phyloP scores from a whole-genome alignment of 2,113 vertebrate genomes.

The Saccopteryx leptura region DNA sequence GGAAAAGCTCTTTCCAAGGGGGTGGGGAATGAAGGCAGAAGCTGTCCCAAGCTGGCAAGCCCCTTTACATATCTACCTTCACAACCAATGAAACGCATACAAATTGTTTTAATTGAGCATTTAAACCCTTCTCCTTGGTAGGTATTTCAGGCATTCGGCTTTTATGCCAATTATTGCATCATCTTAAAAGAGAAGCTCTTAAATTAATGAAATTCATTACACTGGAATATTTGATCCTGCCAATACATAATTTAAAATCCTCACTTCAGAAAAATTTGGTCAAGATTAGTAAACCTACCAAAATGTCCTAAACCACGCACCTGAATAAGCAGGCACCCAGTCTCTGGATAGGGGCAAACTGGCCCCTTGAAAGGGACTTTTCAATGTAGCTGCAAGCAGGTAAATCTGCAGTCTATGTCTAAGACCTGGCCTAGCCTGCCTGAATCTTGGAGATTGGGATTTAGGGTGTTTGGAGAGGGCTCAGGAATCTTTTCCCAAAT shows the following conservation, averaged over 20 bases:
- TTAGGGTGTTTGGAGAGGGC: not conserved
- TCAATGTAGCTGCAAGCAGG: not conserved
- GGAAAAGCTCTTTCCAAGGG: not conserved
- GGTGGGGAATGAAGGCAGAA: not conserved
- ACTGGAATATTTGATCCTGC: constrained; percentile 76
- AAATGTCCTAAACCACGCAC: not conserved
- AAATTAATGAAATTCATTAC: constrained; percentile 82
- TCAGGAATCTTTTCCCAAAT: not conserved
- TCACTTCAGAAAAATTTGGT: constrained; percentile 67
- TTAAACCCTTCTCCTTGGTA: constrained; percentile 68
- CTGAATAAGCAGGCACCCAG: not conserved
- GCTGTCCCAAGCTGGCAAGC: not conserved
- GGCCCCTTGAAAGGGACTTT: not conserved
- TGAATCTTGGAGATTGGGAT: not conserved
- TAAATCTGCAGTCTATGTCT: not conserved
- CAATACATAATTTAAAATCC: constrained; percentile 66
- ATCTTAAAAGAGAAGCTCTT: constrained; percentile 81
- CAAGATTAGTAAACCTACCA: not conserved
- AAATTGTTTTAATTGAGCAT: constrained; percentile 77
- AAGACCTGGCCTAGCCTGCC: not conserved
- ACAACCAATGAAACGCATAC: constrained; percentile 48
- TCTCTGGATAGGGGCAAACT: not conserved
- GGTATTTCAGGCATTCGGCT: constrained; percentile 72
- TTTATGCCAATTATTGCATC: constrained; percentile 77
- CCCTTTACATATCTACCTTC: constrained; percentile 38